Base-by-base conservation (phyloP, 1,140 invertebrate genomes). In the Temnothorax nylanderi region DNA sequence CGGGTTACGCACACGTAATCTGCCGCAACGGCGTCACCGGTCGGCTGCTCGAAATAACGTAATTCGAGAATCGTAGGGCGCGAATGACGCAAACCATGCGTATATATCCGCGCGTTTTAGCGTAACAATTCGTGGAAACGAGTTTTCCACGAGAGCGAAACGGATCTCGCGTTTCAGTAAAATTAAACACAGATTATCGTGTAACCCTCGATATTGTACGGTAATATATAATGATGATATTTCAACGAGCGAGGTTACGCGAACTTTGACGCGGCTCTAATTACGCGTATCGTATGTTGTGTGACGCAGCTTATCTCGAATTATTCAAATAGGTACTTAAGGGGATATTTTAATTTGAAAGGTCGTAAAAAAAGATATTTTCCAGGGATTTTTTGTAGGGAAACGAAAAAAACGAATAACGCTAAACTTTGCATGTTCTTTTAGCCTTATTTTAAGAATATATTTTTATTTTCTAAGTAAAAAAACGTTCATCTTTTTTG, bases 21-120 rank as follows among this genome's bases (percentile, higher is more conserved):
- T 88, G 86, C 64, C 84, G 87, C 90, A 90, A 90, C 88, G 90
- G 58, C 87, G 62, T 69, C 11, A n/a, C 44, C 62, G 62, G 26
- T n/a, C 41, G 47, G 32, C 37, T 32, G 41, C 62, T 84, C 87
- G 69, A 80, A 84, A 82, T 58, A 54, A 76, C 51, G 49, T 26
- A 49, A 84, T 84, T 84, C 41, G 41, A 71, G 32, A 75, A 75
- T 84, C 37, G 26, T 37, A n/a, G 11, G 6, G 2, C 54, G 34
- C n/a, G 21, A 47, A 32, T 49, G 41, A 74, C 41, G 26, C 54
- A 47, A 18, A 47, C 37, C 10, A 47, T 10, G 26, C 16, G 51
- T 54, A 6, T 4, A 47, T 2, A 6, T 26, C 26, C 26, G 1
- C 1, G 51, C 18, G 51, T 54, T 54, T 54, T 16, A 2, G 16